These are phyloP conservation scores for Urocynchramus pylzowi DNA, from an alignment of 2,113 vertebrate species.

Conservation along the genomic window DNA sequence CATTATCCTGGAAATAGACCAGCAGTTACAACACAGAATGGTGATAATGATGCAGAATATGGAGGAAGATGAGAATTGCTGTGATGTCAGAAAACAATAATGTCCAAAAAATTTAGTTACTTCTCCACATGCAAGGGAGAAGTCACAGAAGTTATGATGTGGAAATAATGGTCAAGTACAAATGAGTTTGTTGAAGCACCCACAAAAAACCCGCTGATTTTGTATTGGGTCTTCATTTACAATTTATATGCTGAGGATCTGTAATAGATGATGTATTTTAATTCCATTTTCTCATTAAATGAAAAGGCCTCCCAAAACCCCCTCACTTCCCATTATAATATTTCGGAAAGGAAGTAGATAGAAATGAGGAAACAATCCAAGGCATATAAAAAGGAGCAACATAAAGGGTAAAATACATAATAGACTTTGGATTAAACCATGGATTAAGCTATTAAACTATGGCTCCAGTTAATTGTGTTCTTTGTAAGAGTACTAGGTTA, in stretches of 20 bases:
- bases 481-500: background rate
- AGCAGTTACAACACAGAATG: background rate
- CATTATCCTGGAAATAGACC: background rate
- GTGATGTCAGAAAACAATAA: background rate
- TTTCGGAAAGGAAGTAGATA: slow-evolving; percentile 47
- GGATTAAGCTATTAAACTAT: slow-evolving; percentile 18
- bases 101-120: background rate
- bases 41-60: background rate
- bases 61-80: background rate
- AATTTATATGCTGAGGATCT: background rate
- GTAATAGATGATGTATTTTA: background rate
- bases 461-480: background rate
- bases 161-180: background rate
- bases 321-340: background rate
- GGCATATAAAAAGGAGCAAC: slow-evolving; percentile 1
- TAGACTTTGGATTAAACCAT: background rate
- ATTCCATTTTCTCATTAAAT: background rate
- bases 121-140: background rate
- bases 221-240: background rate
- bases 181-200: background rate
- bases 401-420: slow-evolving; percentile 17
- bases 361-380: slow-evolving; percentile 51
- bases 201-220: background rate
- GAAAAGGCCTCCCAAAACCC: background rate
- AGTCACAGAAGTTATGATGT: background rate